Evolutionary conservation across 1,140 invertebrate species (phyloP), one percentile per base, ranked within the genome.

Genomic region (Sitodiplosis mosellana): DNA sequence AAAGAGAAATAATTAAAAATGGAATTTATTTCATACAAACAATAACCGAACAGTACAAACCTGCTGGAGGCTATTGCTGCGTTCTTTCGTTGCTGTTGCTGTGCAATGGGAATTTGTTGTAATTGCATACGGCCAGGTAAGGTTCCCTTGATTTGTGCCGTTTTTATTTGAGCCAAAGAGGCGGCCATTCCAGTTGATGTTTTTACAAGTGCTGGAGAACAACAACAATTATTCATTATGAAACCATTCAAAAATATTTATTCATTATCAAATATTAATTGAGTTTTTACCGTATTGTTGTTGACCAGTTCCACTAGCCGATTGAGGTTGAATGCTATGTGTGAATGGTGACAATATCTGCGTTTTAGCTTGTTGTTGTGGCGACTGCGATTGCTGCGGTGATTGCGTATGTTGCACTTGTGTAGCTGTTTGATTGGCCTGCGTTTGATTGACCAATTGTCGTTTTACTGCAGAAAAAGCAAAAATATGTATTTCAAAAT

Each of bases 31-130:
- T 10, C 10, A 3, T 5, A 27, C 10, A 27, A 27, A 27, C 10
- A 27, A 3, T 27, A 3, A 5, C 27, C 10, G 3, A 5, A 10
- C 10, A 10, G 10, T 27, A 27, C 17, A n/a, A 6, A 38, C 36
- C 36, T 12, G 76, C 60, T 58, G 76, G 71, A 41, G 69, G 64
- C n/a, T 73, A 52, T 47, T 77, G 73, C 0, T 74, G 66, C 48
- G 77, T 73, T 53, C 78, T 78, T 48, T 73, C 76, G 0, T 12
- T 73, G 68, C 1, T 78, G 51, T 53, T 77, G 76, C 48, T 76
- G 65, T n/a, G 76, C 75, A 0, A 71, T 60, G 22, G 78, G 52
- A 2, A 81, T 59, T 45, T 81, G 59, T 45, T 78, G 70, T 41
- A 82, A 53, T 34, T 81, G 77, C 41, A 17, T 59, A 45, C 80